These are phyloP conservation scores for Tangachromis dhanisi DNA, from an alignment of 2,113 vertebrate species.

Conservation along the genomic window DNA sequence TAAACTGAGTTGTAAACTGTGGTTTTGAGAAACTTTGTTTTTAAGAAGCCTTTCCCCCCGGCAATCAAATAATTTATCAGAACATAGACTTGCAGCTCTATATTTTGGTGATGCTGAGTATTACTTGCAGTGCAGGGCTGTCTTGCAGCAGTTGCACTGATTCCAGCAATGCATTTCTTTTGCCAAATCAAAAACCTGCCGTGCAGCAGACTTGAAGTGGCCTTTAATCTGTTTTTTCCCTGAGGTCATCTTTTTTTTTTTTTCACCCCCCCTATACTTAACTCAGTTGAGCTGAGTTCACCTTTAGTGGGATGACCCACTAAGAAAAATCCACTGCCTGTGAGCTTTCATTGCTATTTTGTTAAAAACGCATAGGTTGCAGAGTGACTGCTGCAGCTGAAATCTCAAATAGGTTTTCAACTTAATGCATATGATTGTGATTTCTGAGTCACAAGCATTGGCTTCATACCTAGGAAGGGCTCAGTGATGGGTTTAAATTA, in stretches of 20 bases:
- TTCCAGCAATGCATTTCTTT: neutral
- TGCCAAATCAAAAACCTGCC: neutral
- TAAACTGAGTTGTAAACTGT: neutral
- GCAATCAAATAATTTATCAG: neutral
- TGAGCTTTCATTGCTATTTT: neutral
- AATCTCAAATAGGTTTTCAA: neutral
- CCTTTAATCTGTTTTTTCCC: neutral
- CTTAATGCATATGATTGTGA: neutral
- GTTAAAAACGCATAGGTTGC: neutral
- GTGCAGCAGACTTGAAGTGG: neutral
- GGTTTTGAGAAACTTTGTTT: neutral
- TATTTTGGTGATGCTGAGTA: neutral
- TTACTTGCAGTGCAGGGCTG: neutral
- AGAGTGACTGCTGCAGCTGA: neutral
- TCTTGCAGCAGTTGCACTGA: neutral
- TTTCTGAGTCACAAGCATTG: neutral
- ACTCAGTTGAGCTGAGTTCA: neutral
- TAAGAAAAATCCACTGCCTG: neutral
- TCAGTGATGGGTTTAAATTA: neutral
- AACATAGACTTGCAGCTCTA: neutral
- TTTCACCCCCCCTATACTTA: rapidly evolving
- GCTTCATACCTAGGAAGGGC: neutral
- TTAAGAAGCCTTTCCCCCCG: rapidly evolving
- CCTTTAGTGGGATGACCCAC: neutral
- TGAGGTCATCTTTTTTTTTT: neutral